Evolutionary conservation across 2,888 invertebrate genomes (phyloP).

Genomic region (Beris morrisii): DNA sequence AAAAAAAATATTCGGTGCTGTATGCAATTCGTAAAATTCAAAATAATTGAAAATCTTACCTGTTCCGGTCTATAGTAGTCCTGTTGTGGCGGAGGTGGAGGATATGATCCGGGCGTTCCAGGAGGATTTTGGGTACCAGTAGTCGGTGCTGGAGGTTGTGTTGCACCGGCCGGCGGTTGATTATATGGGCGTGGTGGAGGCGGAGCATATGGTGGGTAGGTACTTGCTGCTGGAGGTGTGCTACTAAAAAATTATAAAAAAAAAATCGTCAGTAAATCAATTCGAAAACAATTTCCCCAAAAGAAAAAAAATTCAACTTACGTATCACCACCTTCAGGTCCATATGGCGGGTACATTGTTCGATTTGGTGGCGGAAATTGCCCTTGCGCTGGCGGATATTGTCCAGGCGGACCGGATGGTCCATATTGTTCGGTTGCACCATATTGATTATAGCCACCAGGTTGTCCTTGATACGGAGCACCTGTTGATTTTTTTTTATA

Average conservation of each 20-base stretch:
- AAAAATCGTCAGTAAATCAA: background rate
- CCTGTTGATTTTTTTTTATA: conserved; percentile 44
- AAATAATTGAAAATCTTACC: conserved; percentile 42
- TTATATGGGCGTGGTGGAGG: conserved; percentile 50
- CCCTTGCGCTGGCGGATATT: conserved; percentile 63
- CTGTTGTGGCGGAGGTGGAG: conserved; percentile 59
- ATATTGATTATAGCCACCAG: conserved; percentile 69
- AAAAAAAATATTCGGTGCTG: background rate
- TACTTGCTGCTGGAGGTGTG: conserved; percentile 54
- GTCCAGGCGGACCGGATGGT: conserved; percentile 61
- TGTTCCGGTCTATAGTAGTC: conserved; percentile 60
- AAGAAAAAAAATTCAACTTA: conserved; percentile 49
- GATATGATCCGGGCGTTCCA: conserved; percentile 56
- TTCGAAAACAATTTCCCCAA: background rate
- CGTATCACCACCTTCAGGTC: conserved; percentile 70
- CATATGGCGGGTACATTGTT: conserved; percentile 79
- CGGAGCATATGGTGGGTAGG: conserved; percentile 50
- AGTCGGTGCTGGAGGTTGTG: conserved; percentile 57
- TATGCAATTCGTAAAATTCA: background rate
- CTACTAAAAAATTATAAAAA: conserved; percentile 38
- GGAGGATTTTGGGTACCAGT: conserved; percentile 56
- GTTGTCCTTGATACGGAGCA: conserved; percentile 64
- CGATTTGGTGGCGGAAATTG: conserved; percentile 69
- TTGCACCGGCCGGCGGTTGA: conserved; percentile 56
- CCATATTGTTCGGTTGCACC: conserved; percentile 65